Evolutionary conservation across 2,888 invertebrate genomes (phyloP).

Genomic region (Papilio elwesi): DNA sequence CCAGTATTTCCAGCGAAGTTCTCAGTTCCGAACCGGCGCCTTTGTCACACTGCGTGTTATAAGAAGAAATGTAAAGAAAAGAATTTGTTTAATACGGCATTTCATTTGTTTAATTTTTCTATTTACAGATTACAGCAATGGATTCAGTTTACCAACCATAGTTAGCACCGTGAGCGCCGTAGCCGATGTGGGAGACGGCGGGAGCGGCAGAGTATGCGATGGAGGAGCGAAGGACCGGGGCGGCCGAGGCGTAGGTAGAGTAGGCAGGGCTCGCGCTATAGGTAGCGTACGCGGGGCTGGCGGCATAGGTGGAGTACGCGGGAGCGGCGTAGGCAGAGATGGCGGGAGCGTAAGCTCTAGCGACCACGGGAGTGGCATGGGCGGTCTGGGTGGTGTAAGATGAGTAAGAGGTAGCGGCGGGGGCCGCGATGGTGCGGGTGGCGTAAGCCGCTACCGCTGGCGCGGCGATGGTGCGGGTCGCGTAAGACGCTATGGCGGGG

Average conservation of each 20-base stretch:
- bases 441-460: conserved; percentile 52
- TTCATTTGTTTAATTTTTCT: conserved; percentile 56
- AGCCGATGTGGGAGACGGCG: conserved; percentile 85
- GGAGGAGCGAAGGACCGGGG: conserved; percentile 62
- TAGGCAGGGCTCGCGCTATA: conserved; percentile 56
- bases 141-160: conserved; percentile 85
- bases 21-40: no score
- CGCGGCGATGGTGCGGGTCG: conserved; percentile 48
- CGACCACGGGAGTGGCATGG: conserved; percentile 62
- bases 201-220: conserved; percentile 78
- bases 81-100: conserved; percentile 50
- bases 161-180: conserved; percentile 86
- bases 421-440: conserved; percentile 49
- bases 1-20: no score
- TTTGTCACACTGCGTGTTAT: neutral
- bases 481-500: conserved; percentile 41
- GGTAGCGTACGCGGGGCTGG: conserved; percentile 46
- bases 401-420: conserved; percentile 52
- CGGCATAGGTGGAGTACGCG: conserved; percentile 52
- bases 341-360: conserved; percentile 47
- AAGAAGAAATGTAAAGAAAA: conserved; percentile 23
- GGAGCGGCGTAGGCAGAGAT: conserved; percentile 43
- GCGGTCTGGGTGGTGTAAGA: conserved; percentile 57
- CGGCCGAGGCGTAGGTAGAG: conserved; percentile 51
- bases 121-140: conserved; percentile 58